A percentile compares a stretch with the other conserved stretches of the same genome.
These are phyloP conservation scores for Coleophora deauratella DNA, from an alignment of 2,888 invertebrate species.

Conservation along the genomic window DNA sequence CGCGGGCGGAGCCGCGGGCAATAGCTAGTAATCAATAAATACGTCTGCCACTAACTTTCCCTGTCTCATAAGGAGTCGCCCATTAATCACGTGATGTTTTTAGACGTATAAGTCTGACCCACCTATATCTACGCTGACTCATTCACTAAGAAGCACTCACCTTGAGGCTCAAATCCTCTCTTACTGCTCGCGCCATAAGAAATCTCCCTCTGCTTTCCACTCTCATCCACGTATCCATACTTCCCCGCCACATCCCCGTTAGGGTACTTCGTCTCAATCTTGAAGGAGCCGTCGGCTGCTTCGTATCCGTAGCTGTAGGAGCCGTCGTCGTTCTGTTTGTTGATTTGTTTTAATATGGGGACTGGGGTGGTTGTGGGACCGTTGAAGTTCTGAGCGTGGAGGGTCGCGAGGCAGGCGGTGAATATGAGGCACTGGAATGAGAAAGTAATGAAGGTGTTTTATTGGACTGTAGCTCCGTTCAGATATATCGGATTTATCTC, in stretches of 20 bases:
- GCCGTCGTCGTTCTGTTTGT: conserved; percentile 89
- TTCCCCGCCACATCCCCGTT: conserved; percentile 90
- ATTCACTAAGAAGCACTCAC: no score
- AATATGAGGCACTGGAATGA: conserved; percentile 1
- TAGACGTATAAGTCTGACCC: no score
- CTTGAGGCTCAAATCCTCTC: conserved; percentile 87
- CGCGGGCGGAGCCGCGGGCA: no score
- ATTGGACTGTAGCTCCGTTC: no score
- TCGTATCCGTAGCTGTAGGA: conserved; percentile 93
- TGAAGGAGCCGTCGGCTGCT: conserved; percentile 89
- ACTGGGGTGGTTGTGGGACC: conserved; percentile 82
- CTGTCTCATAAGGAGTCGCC: no score
- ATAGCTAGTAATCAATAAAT: no score
- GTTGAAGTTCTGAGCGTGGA: conserved; percentile 57
- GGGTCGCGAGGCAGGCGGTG: conserved; percentile 11
- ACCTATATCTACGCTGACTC: no score
- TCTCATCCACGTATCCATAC: conserved; percentile 90
- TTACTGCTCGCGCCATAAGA: conserved; percentile 89
- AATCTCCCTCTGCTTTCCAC: conserved; percentile 82
- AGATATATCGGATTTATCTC: no score
- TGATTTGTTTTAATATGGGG: conserved; percentile 87
- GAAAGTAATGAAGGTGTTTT: no score
- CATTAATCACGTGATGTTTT: no score
- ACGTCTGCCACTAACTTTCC: no score
- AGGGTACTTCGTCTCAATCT: conserved; percentile 90